Base-by-base conservation (phyloP, 2,888 invertebrate genomes). In the Ophion costatus region DNA sequence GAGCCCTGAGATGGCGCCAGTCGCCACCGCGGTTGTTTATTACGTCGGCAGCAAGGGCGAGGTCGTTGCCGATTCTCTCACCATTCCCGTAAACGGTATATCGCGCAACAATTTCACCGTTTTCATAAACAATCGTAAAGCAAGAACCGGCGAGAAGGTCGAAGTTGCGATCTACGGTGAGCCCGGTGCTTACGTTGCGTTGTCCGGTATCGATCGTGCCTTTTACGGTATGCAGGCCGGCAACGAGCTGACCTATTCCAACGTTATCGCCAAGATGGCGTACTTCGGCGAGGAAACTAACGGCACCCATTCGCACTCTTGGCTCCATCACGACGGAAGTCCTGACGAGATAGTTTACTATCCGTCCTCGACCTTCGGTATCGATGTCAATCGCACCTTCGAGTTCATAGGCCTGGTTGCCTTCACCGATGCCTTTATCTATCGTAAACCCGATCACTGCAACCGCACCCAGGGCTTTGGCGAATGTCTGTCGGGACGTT, bases 31-130 rank as follows among this genome's bases (percentile, higher is more conserved):
- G 56, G 96, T 98, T 24, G 98, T 98, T 71, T 99, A 98, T 96
- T 96, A 97, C 92, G 96, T 98, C 0, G 96, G 96, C 6, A 96
- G 96, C 17, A 96, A 97, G 88, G 98, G 98, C 0, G 97, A 97
- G 90, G 97, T 99, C 71, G 96, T 98, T 0, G 98, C 98, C 0
- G 99, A 99, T 94, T 97, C 98, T 82, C 95, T 99, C 82, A 98
- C 98, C n/a, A 98, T 99, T 95, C 98, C 98, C 0, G 98, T 99
- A 38, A 98, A 99, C 94, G 98, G 98, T 84, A 98, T 99, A 88
- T 97, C 98, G 0, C 94, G 98, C 84, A 98, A 99, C 93, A 98
- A 98, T 92, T 98, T 98, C 93, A 97, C 97, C 0, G 96, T 98
- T 14, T 96, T 95, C 89, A 97, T 99, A 84, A 99, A 99, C 94